Evolutionary conservation across 2,888 invertebrate species (phyloP).

Genomic region (Celastrina argiolus): DNA sequence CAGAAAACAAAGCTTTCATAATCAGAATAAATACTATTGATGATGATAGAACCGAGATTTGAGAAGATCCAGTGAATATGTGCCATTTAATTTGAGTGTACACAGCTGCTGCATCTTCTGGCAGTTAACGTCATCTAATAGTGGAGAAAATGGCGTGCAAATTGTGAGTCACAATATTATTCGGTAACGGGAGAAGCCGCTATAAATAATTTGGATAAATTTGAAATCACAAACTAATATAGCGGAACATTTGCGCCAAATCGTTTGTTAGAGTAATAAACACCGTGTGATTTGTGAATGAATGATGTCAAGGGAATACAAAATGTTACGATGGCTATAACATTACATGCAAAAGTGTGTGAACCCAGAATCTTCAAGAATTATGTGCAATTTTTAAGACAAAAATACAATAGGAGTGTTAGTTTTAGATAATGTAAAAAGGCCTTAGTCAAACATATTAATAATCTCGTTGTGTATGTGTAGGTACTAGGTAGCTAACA

Average conservation of each 20-base stretch:
- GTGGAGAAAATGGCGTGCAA: not conserved
- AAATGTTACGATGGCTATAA: not conserved
- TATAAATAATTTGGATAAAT: conserved; percentile 4
- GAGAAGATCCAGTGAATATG: not conserved
- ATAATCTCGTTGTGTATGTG: no score
- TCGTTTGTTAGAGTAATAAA: conserved; percentile 17
- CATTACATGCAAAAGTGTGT: not conserved
- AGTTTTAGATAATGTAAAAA: not conserved
- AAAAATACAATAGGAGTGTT: not conserved
- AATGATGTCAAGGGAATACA: conserved; percentile 17
- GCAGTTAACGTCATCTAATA: not conserved
- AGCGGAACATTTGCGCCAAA: conserved; percentile 13
- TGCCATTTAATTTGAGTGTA: not conserved
- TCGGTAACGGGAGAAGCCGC: conserved; percentile 1
- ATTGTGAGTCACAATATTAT: conserved; percentile 9
- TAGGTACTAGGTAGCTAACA: not conserved
- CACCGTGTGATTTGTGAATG: conserved; percentile 9
- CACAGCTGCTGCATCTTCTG: not conserved
- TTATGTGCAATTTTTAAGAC: not conserved
- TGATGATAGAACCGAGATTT: no score
- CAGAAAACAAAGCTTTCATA: no score
- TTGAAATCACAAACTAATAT: conserved; percentile 13
- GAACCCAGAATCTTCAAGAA: not conserved
- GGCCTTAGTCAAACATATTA: no score
- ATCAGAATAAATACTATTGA: no score